Percentiles rank a stretch among this genome's conserved stretches.
These are phyloP conservation scores for Adrianichthys oophorus DNA, from an alignment of 2,797 vertebrate species.

Conservation along the genomic window DNA sequence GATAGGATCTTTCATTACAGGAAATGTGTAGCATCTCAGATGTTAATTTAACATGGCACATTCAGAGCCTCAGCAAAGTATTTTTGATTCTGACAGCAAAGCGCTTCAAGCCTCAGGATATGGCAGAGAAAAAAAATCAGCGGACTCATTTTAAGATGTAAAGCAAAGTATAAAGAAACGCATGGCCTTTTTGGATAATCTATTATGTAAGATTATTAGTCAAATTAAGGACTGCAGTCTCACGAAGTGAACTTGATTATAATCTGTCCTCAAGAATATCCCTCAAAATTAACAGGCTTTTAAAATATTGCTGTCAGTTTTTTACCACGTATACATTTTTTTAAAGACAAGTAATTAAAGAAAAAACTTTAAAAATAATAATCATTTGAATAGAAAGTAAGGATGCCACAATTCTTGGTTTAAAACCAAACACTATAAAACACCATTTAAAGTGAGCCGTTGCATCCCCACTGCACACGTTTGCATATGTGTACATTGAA, in stretches of 20 bases:
- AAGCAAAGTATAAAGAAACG: conserved; percentile 13
- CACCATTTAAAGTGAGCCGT: too few species aligned
- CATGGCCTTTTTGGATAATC: neutral
- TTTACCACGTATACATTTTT: neutral
- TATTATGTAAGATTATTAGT: neutral
- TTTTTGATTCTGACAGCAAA: conserved; percentile 33
- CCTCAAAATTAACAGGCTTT: conserved; percentile 3
- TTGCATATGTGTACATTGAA: too few species aligned
- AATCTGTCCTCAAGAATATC: neutral
- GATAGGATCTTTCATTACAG: conserved; percentile 61
- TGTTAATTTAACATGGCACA: conserved; percentile 37
- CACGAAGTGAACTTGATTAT: neutral
- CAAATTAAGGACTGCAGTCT: conserved; percentile 9
- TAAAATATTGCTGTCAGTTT: neutral
- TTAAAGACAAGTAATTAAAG: neutral
- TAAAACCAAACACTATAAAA: too few species aligned
- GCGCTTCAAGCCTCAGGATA: conserved; percentile 28
- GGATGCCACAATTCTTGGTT: conserved; percentile 29
- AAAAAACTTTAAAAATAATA: neutral
- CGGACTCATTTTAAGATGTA: conserved; percentile 20
- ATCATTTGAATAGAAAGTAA: conserved; percentile 17
- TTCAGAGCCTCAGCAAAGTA: conserved; percentile 19
- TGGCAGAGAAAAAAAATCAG: conserved; percentile 34
- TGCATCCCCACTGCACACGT: too few species aligned
- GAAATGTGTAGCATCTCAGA: conserved; percentile 53